phyloP scores from a whole-genome alignment of 1,140 invertebrate species.

The Achatina immaculata region DNA sequence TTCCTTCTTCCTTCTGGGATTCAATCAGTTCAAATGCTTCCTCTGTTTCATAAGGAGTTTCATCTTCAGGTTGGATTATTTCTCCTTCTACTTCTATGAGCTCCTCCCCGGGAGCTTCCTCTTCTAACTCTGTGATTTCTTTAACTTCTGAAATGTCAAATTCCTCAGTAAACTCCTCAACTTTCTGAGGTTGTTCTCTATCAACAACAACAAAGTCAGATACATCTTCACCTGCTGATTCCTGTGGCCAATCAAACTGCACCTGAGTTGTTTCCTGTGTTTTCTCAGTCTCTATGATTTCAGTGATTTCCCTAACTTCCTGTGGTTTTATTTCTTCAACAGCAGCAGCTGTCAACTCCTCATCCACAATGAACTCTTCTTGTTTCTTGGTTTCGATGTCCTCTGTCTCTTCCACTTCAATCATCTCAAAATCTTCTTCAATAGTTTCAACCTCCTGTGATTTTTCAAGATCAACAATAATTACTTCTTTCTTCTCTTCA shows the following conservation, averaged over 20 bases:
- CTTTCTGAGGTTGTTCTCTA: slow-evolving; percentile 40
- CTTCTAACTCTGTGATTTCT: slow-evolving; percentile 8
- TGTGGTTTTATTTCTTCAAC: slow-evolving; percentile 35
- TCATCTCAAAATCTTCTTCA: slow-evolving; percentile 12
- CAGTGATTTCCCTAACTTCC: slow-evolving; percentile 30
- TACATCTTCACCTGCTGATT: slow-evolving; percentile 38
- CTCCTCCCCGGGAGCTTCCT: not conserved
- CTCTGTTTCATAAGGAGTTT: not conserved
- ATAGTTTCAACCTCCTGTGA: slow-evolving; percentile 30
- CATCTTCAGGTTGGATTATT: slow-evolving; percentile 11
- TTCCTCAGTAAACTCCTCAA: slow-evolving; percentile 34
- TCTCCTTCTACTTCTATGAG: not conserved
- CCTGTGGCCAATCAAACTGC: slow-evolving; percentile 34
- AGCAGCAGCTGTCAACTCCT: no score
- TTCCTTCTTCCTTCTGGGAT: not conserved
- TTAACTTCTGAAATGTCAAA: not conserved
- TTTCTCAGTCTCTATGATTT: slow-evolving; percentile 31
- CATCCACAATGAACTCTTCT: slow-evolving; percentile 39
- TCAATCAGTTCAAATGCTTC: slow-evolving; percentile 18
- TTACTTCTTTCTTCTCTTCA: slow-evolving; percentile 36
- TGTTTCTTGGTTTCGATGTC: slow-evolving; percentile 41
- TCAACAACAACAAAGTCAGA: slow-evolving; percentile 44
- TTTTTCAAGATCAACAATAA: slow-evolving; percentile 31
- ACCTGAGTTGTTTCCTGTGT: slow-evolving; percentile 15
- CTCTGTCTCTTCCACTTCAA: slow-evolving; percentile 39